Conservation (phyloP, 2,888 invertebrate genomes). For the Drosophila conformis region DNA sequence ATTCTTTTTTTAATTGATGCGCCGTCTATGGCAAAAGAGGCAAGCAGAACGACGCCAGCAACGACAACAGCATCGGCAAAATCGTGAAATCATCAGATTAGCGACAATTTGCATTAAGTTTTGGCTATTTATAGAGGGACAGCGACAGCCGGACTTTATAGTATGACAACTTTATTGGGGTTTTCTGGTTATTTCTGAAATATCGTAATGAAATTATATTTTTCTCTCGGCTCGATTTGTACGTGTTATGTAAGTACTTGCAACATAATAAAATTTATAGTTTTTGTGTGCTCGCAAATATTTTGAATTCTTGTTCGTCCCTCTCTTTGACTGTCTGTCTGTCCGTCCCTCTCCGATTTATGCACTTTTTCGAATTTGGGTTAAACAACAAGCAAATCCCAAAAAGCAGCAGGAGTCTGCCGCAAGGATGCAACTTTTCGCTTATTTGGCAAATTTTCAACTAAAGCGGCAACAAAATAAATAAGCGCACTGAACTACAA, state of each 20-base stretch:
- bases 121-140: constrained; percentile 16
- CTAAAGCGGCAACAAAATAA: constrained; percentile 61
- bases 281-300: constrained; percentile 31
- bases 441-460: constrained; percentile 80
- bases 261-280: constrained; percentile 41
- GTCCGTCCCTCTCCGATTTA: constrained; percentile 56
- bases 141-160: neutral
- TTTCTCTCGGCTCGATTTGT: neutral
- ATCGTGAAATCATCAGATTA: constrained; percentile 34
- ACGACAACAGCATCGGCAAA: constrained; percentile 6
- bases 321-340: constrained; percentile 5
- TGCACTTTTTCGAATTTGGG: constrained; percentile 66
- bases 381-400: constrained; percentile 54
- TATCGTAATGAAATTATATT: neutral
- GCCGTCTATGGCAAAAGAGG: constrained; percentile 12
- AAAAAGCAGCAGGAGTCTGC: constrained; percentile 21
- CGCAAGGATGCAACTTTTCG: constrained; percentile 64
- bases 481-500: constrained; percentile 48
- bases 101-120: constrained; percentile 22
- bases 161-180: neutral
- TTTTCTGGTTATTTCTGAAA: neutral
- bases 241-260: constrained; percentile 12
- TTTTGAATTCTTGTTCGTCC: constrained; percentile 16
- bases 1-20: constrained; percentile 43
- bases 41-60: constrained; percentile 4